Evolutionary conservation across 2,113 vertebrate genomes (phyloP).

Genomic region (Pelodiscus sinensis): DNA sequence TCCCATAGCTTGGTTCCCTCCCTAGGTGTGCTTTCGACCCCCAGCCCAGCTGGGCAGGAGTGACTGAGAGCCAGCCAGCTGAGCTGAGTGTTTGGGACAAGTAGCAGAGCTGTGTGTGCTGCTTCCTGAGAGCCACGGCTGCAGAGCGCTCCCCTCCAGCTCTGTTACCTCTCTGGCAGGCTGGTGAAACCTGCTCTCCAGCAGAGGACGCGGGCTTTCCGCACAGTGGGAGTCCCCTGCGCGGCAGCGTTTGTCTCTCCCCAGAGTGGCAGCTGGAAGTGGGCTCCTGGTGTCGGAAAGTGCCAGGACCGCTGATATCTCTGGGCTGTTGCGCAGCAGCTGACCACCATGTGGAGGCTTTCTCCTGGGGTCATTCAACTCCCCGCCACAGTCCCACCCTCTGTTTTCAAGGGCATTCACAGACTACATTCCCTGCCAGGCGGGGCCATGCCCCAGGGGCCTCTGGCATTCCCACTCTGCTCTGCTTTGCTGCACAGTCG

Average conservation of each 20-base stretch:
- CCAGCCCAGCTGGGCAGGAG: constrained; percentile 27
- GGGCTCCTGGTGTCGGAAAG: constrained; percentile 59
- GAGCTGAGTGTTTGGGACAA: constrained; percentile 47
- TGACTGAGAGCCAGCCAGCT: not conserved
- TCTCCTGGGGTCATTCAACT: constrained; percentile 66
- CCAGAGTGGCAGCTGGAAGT: constrained; percentile 67
- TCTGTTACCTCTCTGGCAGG: constrained; percentile 2
- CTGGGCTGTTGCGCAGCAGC: constrained; percentile 62
- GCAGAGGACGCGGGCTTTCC: constrained; percentile 23
- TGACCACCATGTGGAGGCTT: constrained; percentile 63
- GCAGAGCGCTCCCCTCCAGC: not conserved
- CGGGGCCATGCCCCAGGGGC: not conserved
- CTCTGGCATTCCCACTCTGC: not conserved
- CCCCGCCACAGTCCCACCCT: constrained; percentile 69
- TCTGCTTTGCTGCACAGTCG: not conserved
- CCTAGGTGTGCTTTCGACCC: constrained; percentile 56
- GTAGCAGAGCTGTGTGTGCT: constrained; percentile 31
- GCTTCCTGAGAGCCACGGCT: not conserved
- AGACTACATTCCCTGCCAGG: not conserved
- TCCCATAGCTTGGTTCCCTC: constrained; percentile 47
- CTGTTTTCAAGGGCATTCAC: constrained; percentile 73
- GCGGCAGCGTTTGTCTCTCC: constrained; percentile 52
- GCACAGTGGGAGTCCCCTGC: constrained; percentile 65
- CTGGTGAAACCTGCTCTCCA: not conserved
- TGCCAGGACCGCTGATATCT: constrained; percentile 57